Evolutionary conservation across 2,888 invertebrate genomes (phyloP).

Genomic region (Caenorhabditis doughertyi): DNA sequence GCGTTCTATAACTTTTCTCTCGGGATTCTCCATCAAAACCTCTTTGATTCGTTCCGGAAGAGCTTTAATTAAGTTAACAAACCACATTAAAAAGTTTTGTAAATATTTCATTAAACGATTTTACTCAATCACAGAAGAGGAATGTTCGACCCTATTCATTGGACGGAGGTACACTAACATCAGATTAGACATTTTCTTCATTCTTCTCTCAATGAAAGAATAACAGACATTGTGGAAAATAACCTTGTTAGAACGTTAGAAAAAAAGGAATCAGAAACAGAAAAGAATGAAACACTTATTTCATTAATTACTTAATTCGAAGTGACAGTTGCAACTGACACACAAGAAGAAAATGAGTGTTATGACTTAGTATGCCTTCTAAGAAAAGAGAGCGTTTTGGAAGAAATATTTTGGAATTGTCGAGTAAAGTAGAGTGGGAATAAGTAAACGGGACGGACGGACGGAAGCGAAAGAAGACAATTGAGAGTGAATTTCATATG

Average conservation of each 20-base stretch:
- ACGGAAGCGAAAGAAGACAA: constrained; percentile 1
- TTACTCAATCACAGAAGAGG: too few species aligned
- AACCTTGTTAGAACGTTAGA: background rate
- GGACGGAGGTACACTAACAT: too few species aligned
- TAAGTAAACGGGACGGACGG: background rate
- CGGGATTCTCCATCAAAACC: too few species aligned
- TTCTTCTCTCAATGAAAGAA: too few species aligned
- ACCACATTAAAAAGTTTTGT: too few species aligned
- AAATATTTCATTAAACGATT: too few species aligned
- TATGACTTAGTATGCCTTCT: constrained; percentile 2
- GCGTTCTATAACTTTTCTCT: too few species aligned
- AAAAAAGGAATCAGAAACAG: background rate
- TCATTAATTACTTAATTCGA: constrained; percentile 30
- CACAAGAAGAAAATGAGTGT: constrained; percentile 25
- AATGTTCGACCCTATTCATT: too few species aligned
- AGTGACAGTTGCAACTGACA: constrained; percentile 34
- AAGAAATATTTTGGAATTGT: background rate
- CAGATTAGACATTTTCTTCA: too few species aligned
- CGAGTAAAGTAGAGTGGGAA: background rate
- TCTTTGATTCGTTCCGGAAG: too few species aligned
- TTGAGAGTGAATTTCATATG: constrained; percentile 23
- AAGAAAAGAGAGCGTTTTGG: constrained; percentile 12
- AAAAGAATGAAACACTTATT: constrained; percentile 14
- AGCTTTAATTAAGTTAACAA: too few species aligned
- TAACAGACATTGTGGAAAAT: too few species aligned